Evolutionary conservation across 2,797 vertebrate species (phyloP).

Genomic region (Nasua narica): DNA sequence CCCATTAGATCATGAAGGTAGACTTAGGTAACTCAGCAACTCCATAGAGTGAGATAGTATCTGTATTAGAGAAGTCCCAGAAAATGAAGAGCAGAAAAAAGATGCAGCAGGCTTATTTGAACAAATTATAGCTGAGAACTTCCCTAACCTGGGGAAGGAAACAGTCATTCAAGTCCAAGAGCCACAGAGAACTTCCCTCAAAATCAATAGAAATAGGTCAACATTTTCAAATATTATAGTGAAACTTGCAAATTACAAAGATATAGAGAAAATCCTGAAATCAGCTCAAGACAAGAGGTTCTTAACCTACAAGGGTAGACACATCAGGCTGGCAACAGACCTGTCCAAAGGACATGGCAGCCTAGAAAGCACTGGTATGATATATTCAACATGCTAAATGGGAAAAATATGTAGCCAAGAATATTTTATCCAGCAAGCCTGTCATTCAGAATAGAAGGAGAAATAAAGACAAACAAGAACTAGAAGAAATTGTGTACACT

Average conservation of each 20-base stretch:
- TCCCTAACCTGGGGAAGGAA: not conserved
- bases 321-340: not conserved
- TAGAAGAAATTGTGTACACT: no score
- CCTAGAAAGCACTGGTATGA: not conserved
- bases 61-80: not conserved
- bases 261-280: not conserved
- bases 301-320: not conserved
- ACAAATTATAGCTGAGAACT: no score
- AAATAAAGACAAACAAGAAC: no score
- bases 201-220: not conserved
- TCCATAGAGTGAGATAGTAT: not conserved
- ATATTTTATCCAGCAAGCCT: no score
- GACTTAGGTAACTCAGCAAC: not conserved
- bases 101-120: not conserved
- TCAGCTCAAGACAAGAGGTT: not conserved
- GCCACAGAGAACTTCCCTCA: not conserved
- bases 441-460: no score
- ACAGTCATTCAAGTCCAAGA: not conserved
- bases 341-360: not conserved
- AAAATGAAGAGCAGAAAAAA: not conserved
- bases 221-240: not conserved
- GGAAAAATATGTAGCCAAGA: no score
- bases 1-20: not conserved
- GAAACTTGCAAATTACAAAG: not conserved
- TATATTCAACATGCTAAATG: not conserved